These are phyloP conservation scores for Xanthia icteritia DNA, from an alignment of 2,888 invertebrate species.

Conservation along the genomic window DNA sequence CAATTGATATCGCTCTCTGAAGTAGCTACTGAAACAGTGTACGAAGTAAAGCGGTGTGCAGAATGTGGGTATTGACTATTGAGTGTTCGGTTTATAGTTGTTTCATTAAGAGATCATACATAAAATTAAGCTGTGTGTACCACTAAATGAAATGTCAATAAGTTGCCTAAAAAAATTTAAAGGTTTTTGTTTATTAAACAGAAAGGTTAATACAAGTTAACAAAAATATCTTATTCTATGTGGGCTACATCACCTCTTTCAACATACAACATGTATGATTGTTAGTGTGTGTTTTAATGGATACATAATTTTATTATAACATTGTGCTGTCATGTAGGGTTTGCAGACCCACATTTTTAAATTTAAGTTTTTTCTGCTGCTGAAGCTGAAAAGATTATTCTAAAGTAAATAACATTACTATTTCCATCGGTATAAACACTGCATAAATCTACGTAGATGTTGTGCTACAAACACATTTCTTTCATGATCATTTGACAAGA, in stretches of 20 bases:
- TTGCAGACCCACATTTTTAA: no score
- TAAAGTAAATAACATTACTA: background rate
- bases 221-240: no score
- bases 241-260: no score
- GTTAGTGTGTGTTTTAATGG: no score
- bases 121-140: background rate
- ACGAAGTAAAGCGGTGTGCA: conserved; percentile 52
- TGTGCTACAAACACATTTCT: background rate
- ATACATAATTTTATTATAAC: no score
- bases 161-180: no score
- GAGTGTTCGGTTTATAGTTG: background rate
- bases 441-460: background rate
- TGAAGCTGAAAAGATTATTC: background rate
- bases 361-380: no score
- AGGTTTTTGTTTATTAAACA: no score
- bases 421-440: background rate
- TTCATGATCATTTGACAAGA: background rate
- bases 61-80: conserved; percentile 21
- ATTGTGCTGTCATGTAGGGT: no score
- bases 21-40: conserved; percentile 56
- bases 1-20: conserved; percentile 63
- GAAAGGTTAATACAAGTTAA: no score
- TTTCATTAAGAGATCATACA: no score
- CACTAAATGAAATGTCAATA: background rate
- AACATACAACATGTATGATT: no score